A percentile compares a stretch with the other conserved stretches of the same genome.
Conservation (phyloP, 2,113 vertebrate genomes). For the Leptosomus discolor region DNA sequence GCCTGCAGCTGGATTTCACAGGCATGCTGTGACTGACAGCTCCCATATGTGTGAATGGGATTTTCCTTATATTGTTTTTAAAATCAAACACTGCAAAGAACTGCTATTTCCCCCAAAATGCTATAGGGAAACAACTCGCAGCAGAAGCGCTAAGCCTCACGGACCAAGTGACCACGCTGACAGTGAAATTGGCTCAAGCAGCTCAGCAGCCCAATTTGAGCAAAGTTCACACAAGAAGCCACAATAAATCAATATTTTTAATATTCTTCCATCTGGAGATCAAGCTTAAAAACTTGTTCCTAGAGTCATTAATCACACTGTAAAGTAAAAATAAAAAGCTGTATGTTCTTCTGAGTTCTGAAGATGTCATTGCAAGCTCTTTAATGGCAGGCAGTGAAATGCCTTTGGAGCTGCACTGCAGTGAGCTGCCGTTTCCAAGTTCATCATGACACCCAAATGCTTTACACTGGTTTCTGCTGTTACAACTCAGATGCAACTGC, state of each 20-base stretch:
- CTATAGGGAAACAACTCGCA: background rate
- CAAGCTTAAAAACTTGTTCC: background rate
- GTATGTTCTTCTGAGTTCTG: background rate
- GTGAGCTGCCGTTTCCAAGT: fast-evolving
- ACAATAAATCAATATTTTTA: background rate
- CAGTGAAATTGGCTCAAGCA: background rate
- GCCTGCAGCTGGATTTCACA: background rate
- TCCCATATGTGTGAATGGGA: background rate
- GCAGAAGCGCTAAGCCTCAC: background rate
- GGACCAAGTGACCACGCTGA: fast-evolving
- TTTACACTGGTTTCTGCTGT: background rate
- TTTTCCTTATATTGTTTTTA: background rate
- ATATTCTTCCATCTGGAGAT: background rate
- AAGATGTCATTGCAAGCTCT: background rate
- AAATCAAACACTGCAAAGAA: background rate
- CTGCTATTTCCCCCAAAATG: background rate
- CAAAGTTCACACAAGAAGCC: background rate
- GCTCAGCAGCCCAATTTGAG: background rate
- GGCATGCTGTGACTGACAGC: background rate
- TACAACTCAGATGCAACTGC: background rate
- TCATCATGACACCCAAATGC: fast-evolving
- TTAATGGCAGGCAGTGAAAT: background rate
- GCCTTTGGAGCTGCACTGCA: background rate
- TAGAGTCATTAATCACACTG: background rate
- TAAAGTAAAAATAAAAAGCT: background rate